Conservation (phyloP, 2,888 invertebrate species). For the Chloromyia formosa region DNA sequence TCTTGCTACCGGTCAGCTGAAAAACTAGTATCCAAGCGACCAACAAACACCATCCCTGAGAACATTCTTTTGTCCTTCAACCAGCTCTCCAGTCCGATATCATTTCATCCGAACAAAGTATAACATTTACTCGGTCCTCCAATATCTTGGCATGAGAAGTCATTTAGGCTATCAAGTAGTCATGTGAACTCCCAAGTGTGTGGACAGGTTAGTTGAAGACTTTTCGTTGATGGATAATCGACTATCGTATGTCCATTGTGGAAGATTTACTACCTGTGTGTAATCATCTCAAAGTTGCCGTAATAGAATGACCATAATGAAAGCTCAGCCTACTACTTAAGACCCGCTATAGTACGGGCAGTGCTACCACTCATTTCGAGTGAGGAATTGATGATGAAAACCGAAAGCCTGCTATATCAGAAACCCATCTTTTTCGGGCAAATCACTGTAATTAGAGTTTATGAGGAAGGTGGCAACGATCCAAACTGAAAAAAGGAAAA, state of each 20-base stretch:
- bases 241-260: background rate
- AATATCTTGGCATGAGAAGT: background rate
- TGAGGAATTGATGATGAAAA: background rate
- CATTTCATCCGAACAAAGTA: no score
- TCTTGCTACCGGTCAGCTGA: no score
- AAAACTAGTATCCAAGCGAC: no score
- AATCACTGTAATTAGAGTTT: slow-evolving; percentile 5
- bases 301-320: background rate
- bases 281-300: background rate
- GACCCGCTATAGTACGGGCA: background rate
- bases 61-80: no score
- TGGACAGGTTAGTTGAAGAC: slow-evolving; percentile 21
- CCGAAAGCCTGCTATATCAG: background rate
- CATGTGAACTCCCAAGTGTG: slow-evolving; percentile 10
- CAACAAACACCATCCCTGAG: no score
- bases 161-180: background rate
- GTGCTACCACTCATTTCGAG: background rate
- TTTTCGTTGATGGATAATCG: background rate
- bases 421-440: background rate
- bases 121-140: background rate
- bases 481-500: background rate
- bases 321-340: background rate
- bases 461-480: background rate
- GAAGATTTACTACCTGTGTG: background rate
- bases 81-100: no score